A percentile compares a stretch with the other conserved stretches of the same genome.
phyloP scores from a whole-genome alignment of 2,113 vertebrate species.

The Dicentrarchus labrax region DNA sequence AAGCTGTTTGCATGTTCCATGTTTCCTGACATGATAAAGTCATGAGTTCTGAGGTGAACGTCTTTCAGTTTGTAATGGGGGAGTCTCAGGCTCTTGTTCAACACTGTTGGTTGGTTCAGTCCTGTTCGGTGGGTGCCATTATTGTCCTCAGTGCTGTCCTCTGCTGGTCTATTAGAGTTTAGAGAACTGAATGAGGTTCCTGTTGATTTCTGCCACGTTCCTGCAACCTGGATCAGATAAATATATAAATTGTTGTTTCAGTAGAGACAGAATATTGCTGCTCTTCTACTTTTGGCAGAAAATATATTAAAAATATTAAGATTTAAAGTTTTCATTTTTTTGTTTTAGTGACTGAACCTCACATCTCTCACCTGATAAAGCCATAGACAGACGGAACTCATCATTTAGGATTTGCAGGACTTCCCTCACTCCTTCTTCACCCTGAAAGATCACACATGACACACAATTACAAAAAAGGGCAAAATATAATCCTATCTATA shows the following conservation, averaged over 20 bases:
- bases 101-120: neutral
- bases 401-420: conserved; percentile 92
- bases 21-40: neutral
- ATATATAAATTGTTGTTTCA: neutral
- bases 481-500: neutral
- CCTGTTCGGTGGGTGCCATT: neutral
- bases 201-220: conserved; percentile 88
- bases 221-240: conserved; percentile 83
- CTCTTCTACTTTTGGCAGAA: too few relatives aligned
- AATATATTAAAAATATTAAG: too few relatives aligned
- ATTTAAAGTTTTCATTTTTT: too few relatives aligned
- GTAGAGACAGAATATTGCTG: neutral
- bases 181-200: conserved; percentile 86
- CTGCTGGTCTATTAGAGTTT: conserved; percentile 78
- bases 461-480: neutral
- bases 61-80: neutral
- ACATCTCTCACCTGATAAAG: conserved; percentile 86
- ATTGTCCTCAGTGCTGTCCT: conserved; percentile 33
- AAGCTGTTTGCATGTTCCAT: neutral
- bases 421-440: conserved; percentile 90
- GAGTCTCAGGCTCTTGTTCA: conserved; percentile 4
- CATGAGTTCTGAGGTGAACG: neutral
- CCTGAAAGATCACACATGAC: conserved; percentile 79
- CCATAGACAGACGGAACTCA: conserved; percentile 92
- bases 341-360: neutral